Evolutionary conservation across 1,140 invertebrate genomes (phyloP), one percentile per base, ranked within the genome.

Genomic region (Drosophila paulistorum): DNA sequence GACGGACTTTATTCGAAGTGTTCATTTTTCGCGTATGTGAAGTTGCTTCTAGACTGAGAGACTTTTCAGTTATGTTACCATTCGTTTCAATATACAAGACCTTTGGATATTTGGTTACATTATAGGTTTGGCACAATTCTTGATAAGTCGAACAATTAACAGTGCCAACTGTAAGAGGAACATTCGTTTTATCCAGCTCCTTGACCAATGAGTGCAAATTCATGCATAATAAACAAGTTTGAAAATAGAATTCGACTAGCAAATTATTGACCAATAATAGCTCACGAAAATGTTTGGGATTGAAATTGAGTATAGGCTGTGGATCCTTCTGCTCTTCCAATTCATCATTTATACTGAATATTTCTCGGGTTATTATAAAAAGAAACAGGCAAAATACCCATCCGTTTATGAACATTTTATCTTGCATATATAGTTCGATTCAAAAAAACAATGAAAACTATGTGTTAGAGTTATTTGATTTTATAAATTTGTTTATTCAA

Each of bases 401-500:
- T 51, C 1, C 9, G 10, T 51, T 9, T 9, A 11, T 51, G 2
- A 51, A 23, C 45, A 51, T 51, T 23, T 51, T 51, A 14, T 48
- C 14, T 48, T 7, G 7, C 7, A 48, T 7, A 7, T 51, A 11
- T 11, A n/a, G 45, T 23, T 51, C 23, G 3, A 51, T 51, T 51
- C 0, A 4, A 37, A 17, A 6, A 60, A 17, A 7, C 0, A n/a
- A 39, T 6, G 7, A 23, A 60, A 35, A 41, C 17, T 17, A 39
- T 23, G 39, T 23, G 3, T 0, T 2, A 7, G 5, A 30, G 3
- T 1, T 30, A 14, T 11, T 68, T 26, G 3, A 10, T 75, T 63
- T 30, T 33, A 41, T 35, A 42, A 51, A 59, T 63, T 75, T 73
- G 2, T 48, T 75, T 6, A 10, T 58, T 58, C 14, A 14, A 37